Evolutionary conservation across 2,113 vertebrate species (phyloP), one percentile per base, ranked within the genome.

Genomic region (Alectura lathami): DNA sequence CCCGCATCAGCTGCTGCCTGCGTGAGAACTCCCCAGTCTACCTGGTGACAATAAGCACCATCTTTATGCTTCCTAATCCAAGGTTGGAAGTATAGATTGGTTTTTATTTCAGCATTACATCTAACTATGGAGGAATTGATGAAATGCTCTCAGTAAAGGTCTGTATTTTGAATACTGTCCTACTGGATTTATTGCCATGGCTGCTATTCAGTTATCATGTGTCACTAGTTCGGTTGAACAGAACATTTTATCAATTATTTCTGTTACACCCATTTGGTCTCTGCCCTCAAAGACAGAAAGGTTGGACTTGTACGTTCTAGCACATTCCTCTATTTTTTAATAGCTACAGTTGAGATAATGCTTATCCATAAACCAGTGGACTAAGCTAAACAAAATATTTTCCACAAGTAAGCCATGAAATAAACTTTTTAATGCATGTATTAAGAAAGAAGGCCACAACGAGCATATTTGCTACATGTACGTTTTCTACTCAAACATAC

Each of bases 91-190:
- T 30, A 85, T 4, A 67, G 82, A 87, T 87, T n/a, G 17, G 23
- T 27, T 66, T 83, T 56, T n/a, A 70, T 83, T 80, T 66, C 40
- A 86, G 68, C 13, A 7, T 45, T 75, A 17, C 40, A 60, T 72
- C 48, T 75, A 82, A 72, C 60, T 22, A 68, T 3, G 13, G 43
- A 94, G 62, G 42, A 96, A 87, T 40, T 60, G 67, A 89, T 91
- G 7, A 84, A 81, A 22, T 5, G 32, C 34, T 73, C 63, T 22
- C 3, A 7, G 13, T 47, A 60, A 57, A 62, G 38, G 42, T 69
- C 9, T 1, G 2, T 36, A 13, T 54, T 89, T 76, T 72, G 29
- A 83, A 53, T 45, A 27, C 5, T 8, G 38, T 38, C 86, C 72
- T 72, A 23, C 53, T 43, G 27, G 62, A 91, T 90, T 90, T 73